Percentiles rank a stretch among this genome's conserved stretches.
These are phyloP conservation scores for Asbolus verrucosus DNA, from an alignment of 1,140 invertebrate genomes.

Conservation along the genomic window DNA sequence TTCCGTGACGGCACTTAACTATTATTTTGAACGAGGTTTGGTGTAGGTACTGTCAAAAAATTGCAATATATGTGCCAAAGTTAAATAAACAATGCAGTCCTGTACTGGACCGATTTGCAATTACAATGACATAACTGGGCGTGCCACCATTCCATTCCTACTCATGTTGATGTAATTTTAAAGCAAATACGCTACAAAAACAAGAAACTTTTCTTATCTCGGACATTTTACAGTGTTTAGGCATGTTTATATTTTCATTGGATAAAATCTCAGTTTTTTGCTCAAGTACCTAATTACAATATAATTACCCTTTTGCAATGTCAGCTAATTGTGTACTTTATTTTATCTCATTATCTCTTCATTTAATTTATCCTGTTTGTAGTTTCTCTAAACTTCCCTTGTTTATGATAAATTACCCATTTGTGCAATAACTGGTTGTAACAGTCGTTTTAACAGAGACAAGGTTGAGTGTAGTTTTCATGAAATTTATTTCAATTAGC, in stretches of 20 bases:
- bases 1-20: too few relatives aligned
- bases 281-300: conserved; percentile 9
- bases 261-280: too few relatives aligned
- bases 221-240: too few relatives aligned
- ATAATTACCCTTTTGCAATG: conserved; percentile 15
- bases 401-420: conserved; percentile 3
- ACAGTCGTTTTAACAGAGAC: too few relatives aligned
- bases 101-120: conserved; percentile 39
- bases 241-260: too few relatives aligned
- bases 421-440: too few relatives aligned
- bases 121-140: conserved; percentile 47
- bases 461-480: too few relatives aligned
- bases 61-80: too few relatives aligned
- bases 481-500: too few relatives aligned
- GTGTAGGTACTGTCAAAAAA: too few relatives aligned
- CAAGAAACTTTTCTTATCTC: background rate
- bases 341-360: conserved; percentile 25
- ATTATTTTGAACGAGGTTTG: too few relatives aligned
- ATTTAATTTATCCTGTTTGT: conserved; percentile 12
- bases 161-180: conserved; percentile 37
- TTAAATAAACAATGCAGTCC: conserved; percentile 23
- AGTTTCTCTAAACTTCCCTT: conserved; percentile 18
- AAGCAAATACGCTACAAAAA: conserved; percentile 20
- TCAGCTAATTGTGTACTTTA: conserved; percentile 5
- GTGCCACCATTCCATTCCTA: conserved; percentile 41